Evolutionary conservation across 2,888 invertebrate species (phyloP).

Genomic region (Lapara coniferarum): DNA sequence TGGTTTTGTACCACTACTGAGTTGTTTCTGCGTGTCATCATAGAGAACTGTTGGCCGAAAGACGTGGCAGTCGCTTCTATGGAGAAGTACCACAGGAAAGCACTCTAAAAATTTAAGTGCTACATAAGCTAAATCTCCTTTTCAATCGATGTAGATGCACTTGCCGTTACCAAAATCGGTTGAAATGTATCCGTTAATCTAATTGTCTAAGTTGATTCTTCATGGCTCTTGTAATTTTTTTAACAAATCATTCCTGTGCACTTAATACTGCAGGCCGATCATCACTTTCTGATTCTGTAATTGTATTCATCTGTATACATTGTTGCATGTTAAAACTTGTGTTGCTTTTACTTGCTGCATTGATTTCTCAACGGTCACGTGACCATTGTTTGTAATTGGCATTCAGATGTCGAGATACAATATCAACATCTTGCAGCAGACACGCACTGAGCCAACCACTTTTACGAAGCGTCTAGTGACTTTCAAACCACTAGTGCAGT

Average conservation of each 20-base stretch:
- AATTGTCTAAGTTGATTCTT: too few species aligned
- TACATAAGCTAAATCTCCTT: too few species aligned
- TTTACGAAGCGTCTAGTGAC: conserved; percentile 11
- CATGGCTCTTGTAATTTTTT: too few species aligned
- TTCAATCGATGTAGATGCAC: too few species aligned
- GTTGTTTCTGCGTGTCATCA: too few species aligned
- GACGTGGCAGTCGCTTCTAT: too few species aligned
- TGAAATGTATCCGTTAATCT: too few species aligned
- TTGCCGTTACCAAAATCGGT: too few species aligned
- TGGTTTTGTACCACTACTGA: too few species aligned
- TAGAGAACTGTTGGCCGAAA: too few species aligned
- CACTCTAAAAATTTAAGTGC: too few species aligned
- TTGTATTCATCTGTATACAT: background rate
- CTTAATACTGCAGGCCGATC: background rate
- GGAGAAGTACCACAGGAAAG: too few species aligned
- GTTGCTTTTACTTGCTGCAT: conserved; percentile 11
- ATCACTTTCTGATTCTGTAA: background rate
- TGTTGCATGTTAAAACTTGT: background rate
- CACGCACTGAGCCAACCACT: conserved; percentile 6
- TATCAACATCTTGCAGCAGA: conserved; percentile 10
- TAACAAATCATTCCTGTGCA: background rate
- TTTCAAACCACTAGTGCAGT: conserved; percentile 9
- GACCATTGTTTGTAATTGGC: conserved; percentile 23
- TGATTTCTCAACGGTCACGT: conserved; percentile 17
- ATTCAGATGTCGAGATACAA: conserved; percentile 22